These are phyloP conservation scores for Andrena haemorrhoa DNA, from an alignment of 2,888 invertebrate species.

Conservation along the genomic window DNA sequence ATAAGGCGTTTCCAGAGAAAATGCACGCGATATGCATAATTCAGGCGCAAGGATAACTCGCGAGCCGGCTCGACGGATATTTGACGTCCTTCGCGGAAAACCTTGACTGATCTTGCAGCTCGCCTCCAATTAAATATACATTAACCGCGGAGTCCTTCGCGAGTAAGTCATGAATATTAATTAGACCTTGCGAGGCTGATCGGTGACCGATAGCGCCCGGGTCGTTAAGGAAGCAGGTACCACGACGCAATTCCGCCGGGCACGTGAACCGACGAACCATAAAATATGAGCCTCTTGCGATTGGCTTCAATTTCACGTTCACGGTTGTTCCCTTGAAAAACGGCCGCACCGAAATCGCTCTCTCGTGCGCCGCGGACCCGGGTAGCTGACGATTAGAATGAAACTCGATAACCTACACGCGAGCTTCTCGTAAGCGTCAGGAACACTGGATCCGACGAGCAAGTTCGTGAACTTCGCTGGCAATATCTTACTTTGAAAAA, in stretches of 20 bases:
- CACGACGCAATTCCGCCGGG: constrained; percentile 42
- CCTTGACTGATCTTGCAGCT: constrained; percentile 44
- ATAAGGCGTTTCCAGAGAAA: constrained; percentile 19
- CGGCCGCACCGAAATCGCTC: constrained; percentile 24
- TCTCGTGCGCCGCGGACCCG: constrained; percentile 14
- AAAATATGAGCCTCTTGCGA: constrained; percentile 50
- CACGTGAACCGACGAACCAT: constrained; percentile 46
- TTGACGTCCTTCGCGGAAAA: constrained; percentile 43
- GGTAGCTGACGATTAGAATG: constrained; percentile 48
- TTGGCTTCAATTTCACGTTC: constrained; percentile 53
- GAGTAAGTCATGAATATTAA: constrained; percentile 76
- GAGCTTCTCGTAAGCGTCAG: constrained; percentile 45
- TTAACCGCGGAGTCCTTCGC: constrained; percentile 69
- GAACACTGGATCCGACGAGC: constrained; percentile 45
- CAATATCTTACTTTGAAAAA: constrained; percentile 43
- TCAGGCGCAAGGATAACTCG: constrained; percentile 45
- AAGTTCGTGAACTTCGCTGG: constrained; percentile 41
- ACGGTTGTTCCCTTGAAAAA: constrained; percentile 54
- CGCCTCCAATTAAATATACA: constrained; percentile 68
- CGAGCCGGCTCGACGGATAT: constrained; percentile 33
- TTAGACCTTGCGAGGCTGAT: constrained; percentile 64
- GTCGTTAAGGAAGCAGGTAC: constrained; percentile 56
- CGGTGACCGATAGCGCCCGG: constrained; percentile 57
- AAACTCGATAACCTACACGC: constrained; percentile 54
- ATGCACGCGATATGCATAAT: constrained; percentile 52